Percentiles rank a stretch among this genome's conserved stretches.
Evolutionary conservation across 2,888 invertebrate species (phyloP).

Genomic region (Tolmerus cingulatus): DNA sequence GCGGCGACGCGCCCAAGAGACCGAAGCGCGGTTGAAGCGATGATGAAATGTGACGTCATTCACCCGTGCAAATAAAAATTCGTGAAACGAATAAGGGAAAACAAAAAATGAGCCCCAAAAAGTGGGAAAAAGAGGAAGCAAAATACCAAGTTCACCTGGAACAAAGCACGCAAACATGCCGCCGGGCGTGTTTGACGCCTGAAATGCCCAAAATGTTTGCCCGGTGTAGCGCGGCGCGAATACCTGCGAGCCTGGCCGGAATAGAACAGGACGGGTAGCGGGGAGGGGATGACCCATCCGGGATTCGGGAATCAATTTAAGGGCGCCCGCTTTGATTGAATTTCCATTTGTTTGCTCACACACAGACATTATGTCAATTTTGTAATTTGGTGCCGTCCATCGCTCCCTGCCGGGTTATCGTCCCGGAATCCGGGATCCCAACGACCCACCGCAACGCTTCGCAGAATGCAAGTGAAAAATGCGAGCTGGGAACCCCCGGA

Average conservation of each 20-base stretch:
- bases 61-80: not conserved
- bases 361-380: conserved; percentile 25
- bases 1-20: not conserved
- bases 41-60: conserved; percentile 32
- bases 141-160: not conserved
- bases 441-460: not conserved
- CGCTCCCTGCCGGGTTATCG: not conserved
- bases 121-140: not conserved
- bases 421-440: not conserved
- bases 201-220: not conserved
- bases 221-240: not conserved
- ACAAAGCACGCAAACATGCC: conserved; percentile 14
- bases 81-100: not conserved
- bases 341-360: conserved; percentile 36
- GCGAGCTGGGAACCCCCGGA: not conserved
- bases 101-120: not conserved
- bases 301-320: not conserved
- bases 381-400: not conserved
- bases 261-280: not conserved
- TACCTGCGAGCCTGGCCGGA: not conserved
- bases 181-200: conserved; percentile 36
- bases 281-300: not conserved
- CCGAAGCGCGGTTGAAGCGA: not conserved
- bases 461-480: conserved; percentile 35
- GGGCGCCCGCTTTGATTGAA: conserved; percentile 18